Conservation (phyloP, 2,888 invertebrate species). For the Conomelus anceps region DNA sequence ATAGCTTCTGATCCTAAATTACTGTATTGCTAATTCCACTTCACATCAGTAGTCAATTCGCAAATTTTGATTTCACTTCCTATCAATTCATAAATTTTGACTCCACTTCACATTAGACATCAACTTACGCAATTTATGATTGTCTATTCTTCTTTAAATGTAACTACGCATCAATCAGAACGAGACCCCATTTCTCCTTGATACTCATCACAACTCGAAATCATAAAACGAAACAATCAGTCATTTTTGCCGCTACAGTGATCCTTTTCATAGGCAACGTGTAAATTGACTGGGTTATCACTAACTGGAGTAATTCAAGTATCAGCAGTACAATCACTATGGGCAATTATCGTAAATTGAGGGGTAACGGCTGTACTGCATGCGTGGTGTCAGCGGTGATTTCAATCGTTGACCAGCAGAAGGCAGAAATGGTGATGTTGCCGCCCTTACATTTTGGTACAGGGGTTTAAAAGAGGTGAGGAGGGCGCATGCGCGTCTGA, state of each 20-base stretch:
- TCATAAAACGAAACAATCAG: neutral
- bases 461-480: too few relatives aligned
- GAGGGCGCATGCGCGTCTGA: neutral
- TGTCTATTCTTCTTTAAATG: neutral
- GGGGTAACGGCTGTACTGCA: neutral
- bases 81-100: too few relatives aligned
- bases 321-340: neutral
- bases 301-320: neutral
- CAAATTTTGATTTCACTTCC: neutral
- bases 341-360: neutral
- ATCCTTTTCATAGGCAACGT: neutral
- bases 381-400: neutral
- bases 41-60: neutral
- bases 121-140: neutral
- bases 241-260: neutral
- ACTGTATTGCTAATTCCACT: too few relatives aligned
- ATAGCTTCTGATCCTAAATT: too few relatives aligned
- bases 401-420: neutral
- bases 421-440: neutral
- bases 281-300: neutral
- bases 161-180: neutral
- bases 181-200: neutral
- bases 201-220: neutral
- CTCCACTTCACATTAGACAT: neutral
- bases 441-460: too few relatives aligned